These are phyloP conservation scores for Candoia aspera DNA, from an alignment of 2,113 vertebrate species.

Conservation along the genomic window DNA sequence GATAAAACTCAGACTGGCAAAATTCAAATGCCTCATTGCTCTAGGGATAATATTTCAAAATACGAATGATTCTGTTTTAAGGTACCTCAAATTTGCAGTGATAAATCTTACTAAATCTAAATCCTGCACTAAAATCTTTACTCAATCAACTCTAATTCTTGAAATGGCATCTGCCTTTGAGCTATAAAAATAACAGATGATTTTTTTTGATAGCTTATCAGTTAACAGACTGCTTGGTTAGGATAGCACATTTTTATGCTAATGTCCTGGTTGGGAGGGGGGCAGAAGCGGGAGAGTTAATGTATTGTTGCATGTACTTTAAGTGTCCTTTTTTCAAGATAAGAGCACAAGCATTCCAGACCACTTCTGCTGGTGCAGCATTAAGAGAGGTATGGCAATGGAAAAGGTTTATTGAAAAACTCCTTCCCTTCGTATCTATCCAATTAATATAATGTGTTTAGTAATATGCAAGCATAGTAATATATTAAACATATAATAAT, in stretches of 20 bases:
- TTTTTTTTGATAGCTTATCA: slow-evolving; percentile 84
- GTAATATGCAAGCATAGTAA: slow-evolving; percentile 19
- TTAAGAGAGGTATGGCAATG: not conserved
- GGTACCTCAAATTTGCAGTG: slow-evolving; percentile 79
- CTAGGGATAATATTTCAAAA: slow-evolving; percentile 73
- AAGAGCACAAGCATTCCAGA: slow-evolving; percentile 61
- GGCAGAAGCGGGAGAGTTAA: slow-evolving; percentile 59
- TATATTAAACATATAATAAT: not conserved
- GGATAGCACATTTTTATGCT: slow-evolving; percentile 84
- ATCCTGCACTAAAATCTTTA: slow-evolving; percentile 73
- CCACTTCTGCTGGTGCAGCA: not conserved
- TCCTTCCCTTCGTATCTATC: slow-evolving; percentile 14
- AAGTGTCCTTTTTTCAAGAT: slow-evolving; percentile 60
- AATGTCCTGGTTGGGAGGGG: slow-evolving; percentile 76
- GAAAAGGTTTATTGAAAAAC: not conserved
- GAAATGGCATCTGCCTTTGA: slow-evolving; percentile 83
- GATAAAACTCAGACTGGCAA: slow-evolving; percentile 66
- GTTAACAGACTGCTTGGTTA: slow-evolving; percentile 86
- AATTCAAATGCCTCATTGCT: slow-evolving; percentile 73
- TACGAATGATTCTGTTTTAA: slow-evolving; percentile 75
- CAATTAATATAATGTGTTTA: slow-evolving; percentile 63
- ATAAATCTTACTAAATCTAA: slow-evolving; percentile 64
- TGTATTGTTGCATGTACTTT: slow-evolving; percentile 66
- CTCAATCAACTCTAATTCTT: slow-evolving; percentile 79
- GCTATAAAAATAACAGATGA: slow-evolving; percentile 87